Percentiles rank a stretch among this genome's conserved stretches.
phyloP scores from a whole-genome alignment of 2,113 vertebrate genomes.

The Planiliza haematocheilus region DNA sequence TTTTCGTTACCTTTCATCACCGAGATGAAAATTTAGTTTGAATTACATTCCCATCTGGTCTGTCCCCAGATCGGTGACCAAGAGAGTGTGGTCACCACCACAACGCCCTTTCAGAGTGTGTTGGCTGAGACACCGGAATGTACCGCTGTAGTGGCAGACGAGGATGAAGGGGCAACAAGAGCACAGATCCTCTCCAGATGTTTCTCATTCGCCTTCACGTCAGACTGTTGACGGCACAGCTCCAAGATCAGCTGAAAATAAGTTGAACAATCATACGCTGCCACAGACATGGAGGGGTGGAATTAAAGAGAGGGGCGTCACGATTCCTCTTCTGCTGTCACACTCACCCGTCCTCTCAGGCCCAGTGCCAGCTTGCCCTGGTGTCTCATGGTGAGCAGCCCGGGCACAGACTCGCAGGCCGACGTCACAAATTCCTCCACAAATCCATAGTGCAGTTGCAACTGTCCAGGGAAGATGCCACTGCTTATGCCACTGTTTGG shows the following conservation, averaged over 20 bases:
- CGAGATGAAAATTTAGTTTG: neutral
- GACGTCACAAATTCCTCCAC: slow-evolving; percentile 83
- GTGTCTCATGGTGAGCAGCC: slow-evolving; percentile 84
- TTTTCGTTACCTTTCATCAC: too few relatives aligned
- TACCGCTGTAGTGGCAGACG: slow-evolving; percentile 43
- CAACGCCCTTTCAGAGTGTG: slow-evolving; percentile 91
- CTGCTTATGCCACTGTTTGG: too few relatives aligned
- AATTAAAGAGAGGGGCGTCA: neutral
- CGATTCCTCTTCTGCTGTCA: neutral
- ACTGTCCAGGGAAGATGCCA: too few relatives aligned
- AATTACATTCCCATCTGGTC: neutral
- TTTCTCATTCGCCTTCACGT: slow-evolving; percentile 54
- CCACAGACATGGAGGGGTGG: too few relatives aligned
- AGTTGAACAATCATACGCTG: neutral
- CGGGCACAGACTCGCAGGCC: slow-evolving; percentile 79
- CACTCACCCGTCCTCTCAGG: slow-evolving; percentile 85
- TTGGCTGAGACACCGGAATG: slow-evolving; percentile 84
- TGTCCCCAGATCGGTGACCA: slow-evolving; percentile 83
- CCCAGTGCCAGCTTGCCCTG: slow-evolving; percentile 85
- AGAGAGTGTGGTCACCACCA: slow-evolving; percentile 84
- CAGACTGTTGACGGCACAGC: slow-evolving; percentile 57
- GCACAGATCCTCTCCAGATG: slow-evolving; percentile 71
- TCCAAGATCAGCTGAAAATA: slow-evolving; percentile 78
- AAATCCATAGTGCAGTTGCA: slow-evolving; percentile 82
- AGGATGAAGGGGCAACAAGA: slow-evolving; percentile 36